phyloP scores from a whole-genome alignment of 1,140 invertebrate species.

The Penaeus indicus region DNA sequence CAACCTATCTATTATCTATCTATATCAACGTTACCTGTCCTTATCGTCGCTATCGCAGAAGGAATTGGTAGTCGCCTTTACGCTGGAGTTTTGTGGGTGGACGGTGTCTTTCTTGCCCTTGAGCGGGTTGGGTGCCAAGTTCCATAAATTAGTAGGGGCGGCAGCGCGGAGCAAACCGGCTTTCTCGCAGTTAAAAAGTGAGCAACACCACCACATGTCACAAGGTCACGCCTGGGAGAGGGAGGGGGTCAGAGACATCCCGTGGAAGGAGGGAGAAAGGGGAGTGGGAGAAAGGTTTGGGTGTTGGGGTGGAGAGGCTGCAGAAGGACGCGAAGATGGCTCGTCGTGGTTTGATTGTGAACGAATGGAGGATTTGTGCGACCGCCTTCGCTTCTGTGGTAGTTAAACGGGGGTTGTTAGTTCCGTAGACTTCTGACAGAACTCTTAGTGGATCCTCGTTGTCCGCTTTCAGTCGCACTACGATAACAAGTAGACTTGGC shows the following conservation, averaged over 20 bases:
- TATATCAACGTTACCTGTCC: constrained; percentile 9
- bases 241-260: too few species aligned
- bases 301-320: constrained; percentile 4
- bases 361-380: too few species aligned
- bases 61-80: constrained; percentile 20
- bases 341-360: too few species aligned
- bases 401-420: constrained; percentile 19
- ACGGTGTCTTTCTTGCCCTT: constrained; percentile 51
- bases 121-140: constrained; percentile 46
- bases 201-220: constrained; percentile 61
- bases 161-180: constrained; percentile 44
- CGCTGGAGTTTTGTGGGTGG: constrained; percentile 39
- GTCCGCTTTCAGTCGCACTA: too few species aligned
- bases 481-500: too few species aligned
- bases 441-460: too few species aligned
- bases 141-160: constrained; percentile 42
- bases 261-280: too few species aligned
- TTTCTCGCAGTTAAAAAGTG: constrained; percentile 59
- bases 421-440: neutral
- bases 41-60: constrained; percentile 37
- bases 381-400: neutral
- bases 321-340: neutral
- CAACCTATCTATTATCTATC: neutral
- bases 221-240: neutral
- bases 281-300: neutral